Conservation (phyloP, 2,888 invertebrate genomes). For the Arctia plantaginis region DNA sequence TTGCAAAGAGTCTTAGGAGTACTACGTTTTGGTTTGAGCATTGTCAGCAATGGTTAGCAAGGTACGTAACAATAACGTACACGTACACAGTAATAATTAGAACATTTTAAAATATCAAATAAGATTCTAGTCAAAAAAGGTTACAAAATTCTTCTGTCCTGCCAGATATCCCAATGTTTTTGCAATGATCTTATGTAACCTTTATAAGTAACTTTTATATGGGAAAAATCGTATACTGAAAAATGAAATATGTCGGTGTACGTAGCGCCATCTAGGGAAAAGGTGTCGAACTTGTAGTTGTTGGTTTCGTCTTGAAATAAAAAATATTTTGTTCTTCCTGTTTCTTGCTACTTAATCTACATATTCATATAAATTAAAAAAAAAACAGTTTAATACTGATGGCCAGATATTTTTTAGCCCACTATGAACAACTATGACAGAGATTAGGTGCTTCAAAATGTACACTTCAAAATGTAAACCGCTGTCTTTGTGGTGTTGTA, state of each 20-base stretch:
- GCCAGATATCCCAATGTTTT: too few species aligned
- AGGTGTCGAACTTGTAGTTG: neutral
- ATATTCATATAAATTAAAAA: neutral
- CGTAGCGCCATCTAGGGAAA: conserved; percentile 2
- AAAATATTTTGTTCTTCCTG: too few species aligned
- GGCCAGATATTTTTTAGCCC: too few species aligned
- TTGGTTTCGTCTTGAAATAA: too few species aligned
- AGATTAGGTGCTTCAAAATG: too few species aligned
- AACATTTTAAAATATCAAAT: neutral
- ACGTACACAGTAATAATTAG: neutral
- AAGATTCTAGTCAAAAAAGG: neutral
- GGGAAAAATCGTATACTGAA: too few species aligned
- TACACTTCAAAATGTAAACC: too few species aligned
- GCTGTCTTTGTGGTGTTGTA: too few species aligned
- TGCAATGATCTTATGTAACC: too few species aligned
- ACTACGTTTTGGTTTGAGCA: neutral
- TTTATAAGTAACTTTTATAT: too few species aligned
- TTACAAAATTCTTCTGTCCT: neutral
- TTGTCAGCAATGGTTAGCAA: neutral
- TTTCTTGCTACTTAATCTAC: neutral
- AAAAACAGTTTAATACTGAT: too few species aligned
- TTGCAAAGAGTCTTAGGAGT: neutral
- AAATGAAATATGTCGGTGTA: neutral
- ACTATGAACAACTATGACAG: too few species aligned
- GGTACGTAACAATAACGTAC: neutral